Percentiles rank a stretch among this genome's conserved stretches.
phyloP scores from a whole-genome alignment of 2,888 invertebrate species.

The Nycteola revayana region DNA sequence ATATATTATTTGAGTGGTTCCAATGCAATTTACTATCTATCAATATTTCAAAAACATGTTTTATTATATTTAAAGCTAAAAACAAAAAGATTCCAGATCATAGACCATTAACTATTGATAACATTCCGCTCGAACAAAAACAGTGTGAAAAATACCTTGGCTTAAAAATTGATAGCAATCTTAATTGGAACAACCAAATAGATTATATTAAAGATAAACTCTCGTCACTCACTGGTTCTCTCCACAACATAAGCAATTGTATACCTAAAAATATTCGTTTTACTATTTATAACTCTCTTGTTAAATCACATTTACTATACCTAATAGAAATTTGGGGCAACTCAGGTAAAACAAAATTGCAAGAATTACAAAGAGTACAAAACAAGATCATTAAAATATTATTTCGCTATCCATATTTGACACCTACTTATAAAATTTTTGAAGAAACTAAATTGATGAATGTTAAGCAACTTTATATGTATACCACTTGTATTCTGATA shows the following conservation, averaged over 20 bases:
- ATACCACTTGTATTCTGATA: conserved; percentile 1
- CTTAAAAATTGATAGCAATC: neutral
- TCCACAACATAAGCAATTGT: conserved; percentile 1
- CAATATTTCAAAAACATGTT: conserved; percentile 7
- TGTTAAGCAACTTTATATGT: conserved; percentile 1
- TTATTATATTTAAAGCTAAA: conserved; percentile 15
- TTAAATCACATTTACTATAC: conserved; percentile 2
- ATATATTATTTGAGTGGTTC: conserved; percentile 14
- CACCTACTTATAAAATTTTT: neutral
- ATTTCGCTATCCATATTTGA: conserved; percentile 1
- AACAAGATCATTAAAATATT: conserved; percentile 2
- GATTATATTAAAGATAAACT: conserved; percentile 4
- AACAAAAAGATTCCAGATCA: conserved; percentile 8
- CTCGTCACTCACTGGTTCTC: conserved; percentile 2
- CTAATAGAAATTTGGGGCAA: conserved; percentile 5
- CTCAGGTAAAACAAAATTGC: conserved; percentile 5
- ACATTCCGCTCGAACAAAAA: neutral
- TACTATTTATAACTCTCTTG: conserved; percentile 1
- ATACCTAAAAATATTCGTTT: conserved; percentile 2
- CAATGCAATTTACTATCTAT: conserved; percentile 8
- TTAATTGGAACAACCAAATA: neutral
- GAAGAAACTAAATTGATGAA: conserved; percentile 1
- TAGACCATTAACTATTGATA: conserved; percentile 1
- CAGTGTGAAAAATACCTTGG: conserved; percentile 6
- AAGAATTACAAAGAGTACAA: conserved; percentile 5